These are phyloP conservation scores for Zygogramma bicolorata DNA, from an alignment of 2,888 invertebrate genomes.

Conservation along the genomic window DNA sequence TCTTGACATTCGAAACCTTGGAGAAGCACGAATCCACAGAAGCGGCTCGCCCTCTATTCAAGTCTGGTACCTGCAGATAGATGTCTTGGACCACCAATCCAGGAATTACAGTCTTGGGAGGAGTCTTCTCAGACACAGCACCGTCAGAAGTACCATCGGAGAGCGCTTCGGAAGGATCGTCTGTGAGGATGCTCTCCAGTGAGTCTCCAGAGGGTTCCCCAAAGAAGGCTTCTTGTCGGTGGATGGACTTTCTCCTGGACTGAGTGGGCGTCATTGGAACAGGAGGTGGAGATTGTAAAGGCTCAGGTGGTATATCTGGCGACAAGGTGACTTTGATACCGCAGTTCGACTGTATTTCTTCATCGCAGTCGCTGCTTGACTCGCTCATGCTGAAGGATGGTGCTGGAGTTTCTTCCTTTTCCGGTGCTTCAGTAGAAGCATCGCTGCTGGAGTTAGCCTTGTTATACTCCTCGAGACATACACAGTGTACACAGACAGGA, in stretches of 20 bases:
- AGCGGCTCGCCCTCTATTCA: slow-evolving; percentile 87
- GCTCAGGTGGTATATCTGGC: slow-evolving; percentile 69
- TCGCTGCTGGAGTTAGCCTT: slow-evolving; percentile 54
- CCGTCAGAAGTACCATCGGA: slow-evolving; percentile 66
- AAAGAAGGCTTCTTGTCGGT: slow-evolving; percentile 86
- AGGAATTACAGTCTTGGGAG: slow-evolving; percentile 51
- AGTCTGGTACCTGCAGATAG: slow-evolving; percentile 78
- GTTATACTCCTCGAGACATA: slow-evolving; percentile 81
- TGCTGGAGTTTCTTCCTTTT: slow-evolving; percentile 43
- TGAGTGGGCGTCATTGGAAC: slow-evolving; percentile 58
- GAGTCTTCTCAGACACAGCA: slow-evolving; percentile 47
- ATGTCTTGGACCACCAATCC: slow-evolving; percentile 64
- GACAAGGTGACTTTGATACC: slow-evolving; percentile 75
- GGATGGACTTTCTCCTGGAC: slow-evolving; percentile 78
- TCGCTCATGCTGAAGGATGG: slow-evolving; percentile 69
- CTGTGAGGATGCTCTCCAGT: slow-evolving; percentile 75
- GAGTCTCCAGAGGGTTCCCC: slow-evolving; percentile 76
- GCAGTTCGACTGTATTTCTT: slow-evolving; percentile 68
- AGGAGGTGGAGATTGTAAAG: slow-evolving; percentile 62
- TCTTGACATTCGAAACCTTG: slow-evolving; percentile 79
- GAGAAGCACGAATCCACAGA: slow-evolving; percentile 91
- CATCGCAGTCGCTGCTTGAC: slow-evolving; percentile 68
- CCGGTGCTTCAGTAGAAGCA: slow-evolving; percentile 39
- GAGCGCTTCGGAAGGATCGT: slow-evolving; percentile 60
- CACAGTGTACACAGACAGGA: slow-evolving; percentile 80